These are phyloP conservation scores for Engraulis encrasicolus DNA, from an alignment of 2,113 vertebrate species.

Conservation along the genomic window DNA sequence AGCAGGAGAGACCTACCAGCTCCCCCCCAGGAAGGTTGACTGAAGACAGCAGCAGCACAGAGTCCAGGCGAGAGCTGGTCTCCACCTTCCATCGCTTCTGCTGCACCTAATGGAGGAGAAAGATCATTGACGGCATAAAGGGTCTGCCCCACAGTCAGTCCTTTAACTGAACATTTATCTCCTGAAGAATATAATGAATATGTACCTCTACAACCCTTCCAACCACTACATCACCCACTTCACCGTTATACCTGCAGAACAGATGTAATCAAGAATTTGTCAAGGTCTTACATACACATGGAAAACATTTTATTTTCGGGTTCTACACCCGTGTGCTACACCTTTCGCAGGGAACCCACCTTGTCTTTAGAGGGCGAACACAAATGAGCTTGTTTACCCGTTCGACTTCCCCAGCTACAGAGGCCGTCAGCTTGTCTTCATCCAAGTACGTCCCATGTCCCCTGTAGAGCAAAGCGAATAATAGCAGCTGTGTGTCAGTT, in stretches of 20 bases:
- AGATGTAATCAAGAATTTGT: no score
- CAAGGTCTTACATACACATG: not conserved
- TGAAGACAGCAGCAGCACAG: conserved; percentile 88
- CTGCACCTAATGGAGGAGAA: conserved; percentile 80
- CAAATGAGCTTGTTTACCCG: conserved; percentile 95
- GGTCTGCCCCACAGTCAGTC: not conserved
- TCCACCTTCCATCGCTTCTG: conserved; percentile 98
- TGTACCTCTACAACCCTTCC: conserved; percentile 94
- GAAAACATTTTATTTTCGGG: not conserved
- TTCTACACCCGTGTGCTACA: not conserved
- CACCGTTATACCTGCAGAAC: conserved; percentile 86
- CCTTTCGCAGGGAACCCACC: conserved; percentile 48
- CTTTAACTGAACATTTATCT: not conserved
- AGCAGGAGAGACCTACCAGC: conserved; percentile 79
- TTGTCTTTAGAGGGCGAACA: conserved; percentile 89
- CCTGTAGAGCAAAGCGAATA: conserved; percentile 63
- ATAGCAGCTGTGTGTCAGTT: no score
- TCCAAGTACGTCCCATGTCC: conserved; percentile 96
- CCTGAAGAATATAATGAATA: not conserved
- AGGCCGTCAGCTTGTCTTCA: conserved; percentile 92
- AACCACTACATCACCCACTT: conserved; percentile 94
- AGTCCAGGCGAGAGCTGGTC: conserved; percentile 92
- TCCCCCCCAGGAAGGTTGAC: conserved; percentile 97
- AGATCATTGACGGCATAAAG: not conserved
- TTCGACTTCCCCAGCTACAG: conserved; percentile 92